Evolutionary conservation across 2,797 vertebrate genomes (phyloP), one percentile per base, ranked within the genome.

Genomic region (Girardinus metallicus): DNA sequence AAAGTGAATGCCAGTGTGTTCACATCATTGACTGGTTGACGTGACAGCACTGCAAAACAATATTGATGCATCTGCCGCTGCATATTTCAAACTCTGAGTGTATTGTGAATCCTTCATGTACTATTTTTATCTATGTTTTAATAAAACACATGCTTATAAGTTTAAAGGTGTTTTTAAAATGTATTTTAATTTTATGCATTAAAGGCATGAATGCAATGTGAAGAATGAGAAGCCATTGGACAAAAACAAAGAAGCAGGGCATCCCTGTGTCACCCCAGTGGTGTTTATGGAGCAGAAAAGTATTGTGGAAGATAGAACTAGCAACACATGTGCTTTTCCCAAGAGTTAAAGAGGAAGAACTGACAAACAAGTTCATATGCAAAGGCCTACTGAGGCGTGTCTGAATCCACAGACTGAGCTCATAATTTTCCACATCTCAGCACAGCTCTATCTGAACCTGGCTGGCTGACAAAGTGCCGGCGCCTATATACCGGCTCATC

Each of bases 161-260:
- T 23, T 29, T 62, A 31, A 57, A 34, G 31, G 10, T 5, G 7
- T 39, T 39, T 43, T n/a, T 68, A 26, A 53, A 53, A 53, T 41
- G 36, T 68, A 26, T 26, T n/a, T n/a, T 16, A 8, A n/a, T 72
- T 46, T 44, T 13, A 70, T n/a, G 68, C 2, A 16, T 72, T 15
- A 26, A 53, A 53, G 51, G 23, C 23, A 53, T 53, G 49, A 8
- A 3, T 29, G 68, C 71, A 76, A 36, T 0, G 0, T 71, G 84
- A 81, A 60, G 60, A 26, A 62, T 68, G 46, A 55, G 46, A 82
- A 81, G 53, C 79, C 80, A 81, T 44, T 13, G 0, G 74, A 74
- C 44, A 74, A 75, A 81, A 80, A 83, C 80, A 80, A 44, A 80
- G 86, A 87, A 86, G 80, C 87, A 86, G 83, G 78, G 83, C 88